Conservation (phyloP, 2,113 vertebrate species). For the Hypocryptadius cinnamomeus region DNA sequence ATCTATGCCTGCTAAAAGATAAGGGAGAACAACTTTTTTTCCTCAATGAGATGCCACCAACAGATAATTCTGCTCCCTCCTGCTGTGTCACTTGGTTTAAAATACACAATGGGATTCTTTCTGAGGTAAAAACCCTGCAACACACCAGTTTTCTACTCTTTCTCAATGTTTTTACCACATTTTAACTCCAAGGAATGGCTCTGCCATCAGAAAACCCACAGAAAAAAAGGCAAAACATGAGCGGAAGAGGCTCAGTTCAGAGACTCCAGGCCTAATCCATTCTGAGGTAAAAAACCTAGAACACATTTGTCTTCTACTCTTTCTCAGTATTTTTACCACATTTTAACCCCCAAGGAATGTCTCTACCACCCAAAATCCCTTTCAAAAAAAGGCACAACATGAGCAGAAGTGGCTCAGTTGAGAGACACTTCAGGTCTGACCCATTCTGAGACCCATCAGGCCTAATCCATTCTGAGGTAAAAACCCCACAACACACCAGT, state of each 20-base stretch:
- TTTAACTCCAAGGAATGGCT: neutral
- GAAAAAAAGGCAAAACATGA: neutral
- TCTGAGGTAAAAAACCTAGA: too few relatives aligned
- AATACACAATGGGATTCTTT: neutral
- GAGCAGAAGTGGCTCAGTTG: too few relatives aligned
- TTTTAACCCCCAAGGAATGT: too few relatives aligned
- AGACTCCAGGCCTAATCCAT: too few relatives aligned
- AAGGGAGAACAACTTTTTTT: neutral
- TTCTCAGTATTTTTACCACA: too few relatives aligned
- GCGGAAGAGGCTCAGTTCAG: neutral
- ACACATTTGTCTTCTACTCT: too few relatives aligned
- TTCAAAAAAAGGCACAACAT: too few relatives aligned
- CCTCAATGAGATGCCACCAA: neutral
- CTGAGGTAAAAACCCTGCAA: neutral
- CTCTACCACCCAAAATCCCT: too few relatives aligned
- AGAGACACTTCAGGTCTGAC: too few relatives aligned
- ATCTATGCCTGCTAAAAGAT: neutral
- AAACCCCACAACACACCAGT: too few relatives aligned
- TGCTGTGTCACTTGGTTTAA: neutral
- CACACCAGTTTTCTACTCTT: accelerated
- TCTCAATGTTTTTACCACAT: neutral
- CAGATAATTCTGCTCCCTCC: neutral
- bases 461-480: too few relatives aligned
- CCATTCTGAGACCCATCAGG: too few relatives aligned
- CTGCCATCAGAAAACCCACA: neutral